Base-by-base conservation (phyloP, 2,797 vertebrate species). In the Ibycter americanus region DNA sequence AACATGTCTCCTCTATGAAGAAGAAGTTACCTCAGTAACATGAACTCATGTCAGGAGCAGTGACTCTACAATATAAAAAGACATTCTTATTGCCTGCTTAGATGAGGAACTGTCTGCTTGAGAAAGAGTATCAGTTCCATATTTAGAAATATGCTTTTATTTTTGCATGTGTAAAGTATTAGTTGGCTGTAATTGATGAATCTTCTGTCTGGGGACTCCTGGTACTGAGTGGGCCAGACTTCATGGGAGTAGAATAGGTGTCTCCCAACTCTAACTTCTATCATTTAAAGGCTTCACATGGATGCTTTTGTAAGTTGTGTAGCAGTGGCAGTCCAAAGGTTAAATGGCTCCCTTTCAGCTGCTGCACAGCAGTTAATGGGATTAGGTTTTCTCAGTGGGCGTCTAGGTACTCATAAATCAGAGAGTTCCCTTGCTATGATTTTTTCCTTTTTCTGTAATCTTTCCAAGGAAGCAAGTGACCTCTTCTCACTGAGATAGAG, bases 301-400 rank as follows among this genome's bases (percentile, higher is more conserved):
- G 78, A 59, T 89, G 94, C 63, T 85, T 95, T 91, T 85, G 26
- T 54, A 68, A 40, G 55, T 77, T 85, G 78, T 52, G 71, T 40
- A 55, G 59, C 79, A 34, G 87, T 74, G 81, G n/a, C 40, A 71
- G 92, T 32, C 47, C 71, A 87, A 89, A 97, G 90, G 96, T 96
- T 97, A 95, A 96, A 90, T 27, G 36, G 16, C 40, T 94, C 40
- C n/a, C 47, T 94, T 97, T 92, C 77, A 66, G 78, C 70, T 79
- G 56, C 77, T 95, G 73, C 95, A 66, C 67, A 79, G 62, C 88
- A 59, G 32, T 51, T 88, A 25, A 23, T 51, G 63, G 66, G 91
- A 88, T 94, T 90, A 87, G 23, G 17, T 58, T 96, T 90, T 76
- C 73, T 93, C 88, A 46, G 73, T 83, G 73, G 36, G 22, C 94